Base-by-base conservation (phyloP, 2,888 invertebrate genomes). In the Gymnosoma rotundatum region DNA sequence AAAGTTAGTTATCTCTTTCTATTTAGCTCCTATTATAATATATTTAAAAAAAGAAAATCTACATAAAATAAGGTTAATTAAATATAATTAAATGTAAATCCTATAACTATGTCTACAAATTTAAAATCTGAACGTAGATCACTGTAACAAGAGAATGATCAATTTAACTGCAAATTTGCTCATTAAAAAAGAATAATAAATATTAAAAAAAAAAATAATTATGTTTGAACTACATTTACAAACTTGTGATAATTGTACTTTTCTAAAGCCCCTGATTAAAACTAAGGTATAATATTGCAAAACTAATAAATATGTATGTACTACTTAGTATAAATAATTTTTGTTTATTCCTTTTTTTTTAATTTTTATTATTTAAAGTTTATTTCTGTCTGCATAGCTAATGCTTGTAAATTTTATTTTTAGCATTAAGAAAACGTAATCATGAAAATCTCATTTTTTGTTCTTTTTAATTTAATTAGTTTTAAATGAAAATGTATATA, bases 241-340 rank as follows among this genome's bases (percentile, higher is more conserved):
- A 74, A 78, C 80, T 84, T 84, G 80, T 81, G 84, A 81, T 80
- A 84, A 78, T 81, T 78, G 69, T 78, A 78, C 81, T 81, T 70
- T 81, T 81, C 50, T 75, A 52, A 75, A 82, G 42, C 25, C 56
- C 52, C 48, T 64, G 21, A 75, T 58, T 74, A 72, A 73, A 73
- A 78, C 48, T 81, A 64, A 81, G 69, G 25, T 54, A 54, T 73
- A 63, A 10, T 56, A 42, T 48, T 58, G 36, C 58, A 58, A 75
- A 64, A 14, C 3, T 56, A 48, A 36, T 38, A 20, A 32, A 66
- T 36, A 38, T n/a, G n/a, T 14, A 52, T 56, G 63, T 38, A 42
- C 9, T 25, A 45, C 8, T 52, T 18, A 6, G n/a, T 20, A 52
- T 38, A 75, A 52, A 36, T 5, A 45, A 21, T 60, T 16, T 63